Evolutionary conservation across 2,888 invertebrate species (phyloP).

Genomic region (Sialis lutaria): DNA sequence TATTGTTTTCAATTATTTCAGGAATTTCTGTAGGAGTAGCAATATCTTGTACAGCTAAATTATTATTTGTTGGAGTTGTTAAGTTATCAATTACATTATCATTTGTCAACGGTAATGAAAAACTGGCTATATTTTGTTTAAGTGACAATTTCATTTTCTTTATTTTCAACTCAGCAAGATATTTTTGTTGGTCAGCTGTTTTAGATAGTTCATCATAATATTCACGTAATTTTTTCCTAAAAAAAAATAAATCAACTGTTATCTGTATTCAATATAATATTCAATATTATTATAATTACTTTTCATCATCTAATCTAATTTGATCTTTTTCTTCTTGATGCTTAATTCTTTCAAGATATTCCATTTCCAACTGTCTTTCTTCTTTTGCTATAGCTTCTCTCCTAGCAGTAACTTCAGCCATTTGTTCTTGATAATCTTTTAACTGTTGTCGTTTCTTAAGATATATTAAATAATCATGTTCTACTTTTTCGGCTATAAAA

Average conservation of each 20-base stretch:
- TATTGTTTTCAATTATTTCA: neutral
- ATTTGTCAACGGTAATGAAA: neutral
- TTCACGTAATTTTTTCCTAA: slow-evolving; percentile 37
- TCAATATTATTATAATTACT: slow-evolving; percentile 1
- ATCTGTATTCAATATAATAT: neutral
- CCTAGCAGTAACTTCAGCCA: neutral
- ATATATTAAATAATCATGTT: neutral
- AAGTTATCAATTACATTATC: neutral
- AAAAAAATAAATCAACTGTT: slow-evolving; percentile 13
- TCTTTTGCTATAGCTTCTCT: neutral
- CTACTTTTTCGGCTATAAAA: neutral
- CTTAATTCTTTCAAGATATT: neutral
- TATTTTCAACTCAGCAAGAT: slow-evolving; percentile 33
- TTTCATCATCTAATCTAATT: neutral
- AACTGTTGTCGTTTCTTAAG: neutral
- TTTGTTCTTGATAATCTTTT: slow-evolving; percentile 1
- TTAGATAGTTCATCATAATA: slow-evolving; percentile 45
- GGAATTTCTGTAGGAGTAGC: neutral
- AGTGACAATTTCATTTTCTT: slow-evolving; percentile 26
- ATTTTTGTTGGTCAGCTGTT: slow-evolving; percentile 31
- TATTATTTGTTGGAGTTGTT: slow-evolving; percentile 2
- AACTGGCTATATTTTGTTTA: slow-evolving; percentile 13
- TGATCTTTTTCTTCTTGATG: neutral
- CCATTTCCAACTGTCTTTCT: neutral
- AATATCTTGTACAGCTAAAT: neutral